Base-by-base conservation (phyloP, 2,888 invertebrate species). In the Piscicola geometra region DNA sequence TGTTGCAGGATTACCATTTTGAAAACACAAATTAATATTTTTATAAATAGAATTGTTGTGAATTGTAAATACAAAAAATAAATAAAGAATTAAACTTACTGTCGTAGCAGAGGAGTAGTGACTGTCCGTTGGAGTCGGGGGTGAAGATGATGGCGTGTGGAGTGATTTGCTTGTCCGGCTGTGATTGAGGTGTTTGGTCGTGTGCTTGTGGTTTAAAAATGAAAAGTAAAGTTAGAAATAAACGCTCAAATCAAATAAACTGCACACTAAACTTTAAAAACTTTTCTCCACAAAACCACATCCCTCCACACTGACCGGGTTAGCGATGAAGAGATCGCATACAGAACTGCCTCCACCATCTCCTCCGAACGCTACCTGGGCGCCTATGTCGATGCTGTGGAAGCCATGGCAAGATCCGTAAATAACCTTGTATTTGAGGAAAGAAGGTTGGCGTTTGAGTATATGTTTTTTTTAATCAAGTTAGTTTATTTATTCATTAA, bases 331-430 rank as follows among this genome's bases (percentile, higher is more conserved):
- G 5, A 56, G 60, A 56, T 56, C 60, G n/a, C 25, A 56, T 3
- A 56, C 60, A 56, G 25, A 9, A 5, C 3, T 56, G 5, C 5
- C 60, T 25, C 21, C 21, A 21, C 50, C 50, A 15, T 47, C 50
- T 21, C 12, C 50, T 15, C 50, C 98, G 87, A 98, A 98, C 83
- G 97, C 95, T 83, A 93, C 93, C 81, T 97, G 97, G 77, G 97
- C 96, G 88, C 99, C 99, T 82, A 99, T 89, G 88, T 99, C 99
- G 82, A 99, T 98, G 76, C 98, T 98, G 87, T 99, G 99, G 88
- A 99, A 99, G 80, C 99, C 99, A 86, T 94, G 93, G 80, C 92
- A 93, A 81, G 98, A 98, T 79, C 99, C 99, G 86, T 99, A 99
- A 85, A 99, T 93, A 82, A 99, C 98, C 60, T n/a, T n/a, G n/a